Conservation (phyloP, 2,888 invertebrate genomes). For the Monopis laevigella region DNA sequence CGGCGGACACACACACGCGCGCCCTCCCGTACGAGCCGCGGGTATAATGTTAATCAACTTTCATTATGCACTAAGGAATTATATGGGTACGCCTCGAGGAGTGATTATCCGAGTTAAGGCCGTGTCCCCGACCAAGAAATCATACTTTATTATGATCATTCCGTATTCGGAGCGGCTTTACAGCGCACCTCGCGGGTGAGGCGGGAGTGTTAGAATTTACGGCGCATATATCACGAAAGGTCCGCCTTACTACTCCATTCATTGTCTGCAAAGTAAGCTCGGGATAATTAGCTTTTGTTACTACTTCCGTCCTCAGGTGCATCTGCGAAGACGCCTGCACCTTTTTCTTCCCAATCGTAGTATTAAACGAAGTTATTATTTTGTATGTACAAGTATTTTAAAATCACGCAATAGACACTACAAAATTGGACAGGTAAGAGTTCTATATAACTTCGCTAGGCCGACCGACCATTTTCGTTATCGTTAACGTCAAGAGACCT, state of each 20-base stretch:
- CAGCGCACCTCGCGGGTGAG: conserved; percentile 44
- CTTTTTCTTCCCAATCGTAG: too few relatives aligned
- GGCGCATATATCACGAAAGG: conserved; percentile 47
- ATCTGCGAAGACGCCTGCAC: too few relatives aligned
- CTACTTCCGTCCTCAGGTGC: conserved; percentile 11
- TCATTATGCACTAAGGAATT: conserved; percentile 69
- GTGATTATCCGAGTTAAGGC: conserved; percentile 61
- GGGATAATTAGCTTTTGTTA: conserved; percentile 42
- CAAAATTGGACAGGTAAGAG: too few relatives aligned
- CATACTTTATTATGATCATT: conserved; percentile 64
- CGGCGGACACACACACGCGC: conserved; percentile 78
- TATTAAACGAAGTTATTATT: too few relatives aligned
- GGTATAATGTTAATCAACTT: conserved; percentile 66
- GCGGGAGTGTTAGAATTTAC: conserved; percentile 55
- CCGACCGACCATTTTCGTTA: too few relatives aligned
- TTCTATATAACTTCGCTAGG: too few relatives aligned
- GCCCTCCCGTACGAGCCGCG: conserved; percentile 23
- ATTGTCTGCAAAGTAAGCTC: conserved; percentile 43
- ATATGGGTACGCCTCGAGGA: conserved; percentile 64
- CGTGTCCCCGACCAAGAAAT: conserved; percentile 62
- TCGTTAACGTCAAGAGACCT: too few relatives aligned
- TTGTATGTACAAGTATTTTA: too few relatives aligned
- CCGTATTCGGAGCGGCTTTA: conserved; percentile 45
- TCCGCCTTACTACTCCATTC: conserved; percentile 28
- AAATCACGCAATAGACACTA: too few relatives aligned